Evolutionary conservation across 1,140 invertebrate genomes (phyloP).

Genomic region (Eriosoma lanigerum): DNA sequence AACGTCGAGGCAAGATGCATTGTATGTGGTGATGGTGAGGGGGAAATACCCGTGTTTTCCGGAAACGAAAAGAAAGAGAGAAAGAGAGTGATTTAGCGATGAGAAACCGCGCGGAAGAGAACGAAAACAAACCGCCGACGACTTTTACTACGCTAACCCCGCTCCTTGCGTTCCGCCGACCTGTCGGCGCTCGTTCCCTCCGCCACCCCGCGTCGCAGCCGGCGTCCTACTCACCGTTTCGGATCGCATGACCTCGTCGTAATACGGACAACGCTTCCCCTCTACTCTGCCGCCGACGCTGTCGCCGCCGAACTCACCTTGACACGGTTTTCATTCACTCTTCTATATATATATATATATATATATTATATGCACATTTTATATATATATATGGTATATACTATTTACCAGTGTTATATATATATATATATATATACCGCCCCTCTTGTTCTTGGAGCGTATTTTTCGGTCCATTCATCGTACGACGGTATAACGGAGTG

Average conservation of each 20-base stretch:
- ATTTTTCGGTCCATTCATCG: constrained; percentile 42
- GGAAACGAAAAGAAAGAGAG: constrained; percentile 33
- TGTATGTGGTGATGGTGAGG: background rate
- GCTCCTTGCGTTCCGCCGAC: background rate
- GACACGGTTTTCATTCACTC: constrained; percentile 51
- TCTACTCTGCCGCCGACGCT: background rate
- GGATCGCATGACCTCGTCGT: constrained; percentile 40
- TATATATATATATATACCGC: constrained; percentile 20
- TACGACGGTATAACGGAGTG: background rate
- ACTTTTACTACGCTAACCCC: constrained; percentile 41
- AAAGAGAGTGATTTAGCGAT: too few species aligned
- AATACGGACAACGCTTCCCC: constrained; percentile 45
- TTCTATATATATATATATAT: constrained; percentile 26
- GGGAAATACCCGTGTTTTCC: constrained; percentile 18
- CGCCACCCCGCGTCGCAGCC: background rate
- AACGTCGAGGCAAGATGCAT: background rate
- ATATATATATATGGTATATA: background rate
- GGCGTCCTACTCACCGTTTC: background rate
- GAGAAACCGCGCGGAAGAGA: constrained; percentile 43
- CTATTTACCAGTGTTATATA: background rate
- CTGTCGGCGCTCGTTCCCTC: background rate
- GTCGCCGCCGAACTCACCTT: constrained; percentile 29
- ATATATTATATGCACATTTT: background rate
- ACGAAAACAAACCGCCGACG: constrained; percentile 49
- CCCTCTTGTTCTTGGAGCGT: background rate